Conservation (phyloP, 2,797 vertebrate genomes). For the Chelonia mydas region DNA sequence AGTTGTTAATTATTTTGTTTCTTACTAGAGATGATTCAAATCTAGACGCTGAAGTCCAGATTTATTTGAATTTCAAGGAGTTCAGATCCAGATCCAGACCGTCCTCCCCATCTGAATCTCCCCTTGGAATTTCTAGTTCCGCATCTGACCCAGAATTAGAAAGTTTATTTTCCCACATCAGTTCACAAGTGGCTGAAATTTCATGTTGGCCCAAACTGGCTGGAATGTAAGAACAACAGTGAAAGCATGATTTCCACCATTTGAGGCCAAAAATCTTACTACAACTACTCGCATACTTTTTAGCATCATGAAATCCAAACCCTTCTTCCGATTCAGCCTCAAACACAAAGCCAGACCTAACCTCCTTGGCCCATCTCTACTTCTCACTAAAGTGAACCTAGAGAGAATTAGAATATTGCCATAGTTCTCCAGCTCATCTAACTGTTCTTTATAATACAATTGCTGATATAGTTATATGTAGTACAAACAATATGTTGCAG, state of each 20-base stretch:
- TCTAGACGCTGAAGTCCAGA: not conserved
- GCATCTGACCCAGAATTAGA: fast-evolving
- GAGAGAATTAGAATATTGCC: not conserved
- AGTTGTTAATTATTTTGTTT: not conserved
- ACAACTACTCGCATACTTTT: not conserved
- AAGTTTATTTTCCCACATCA: not conserved
- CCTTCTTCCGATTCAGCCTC: not conserved
- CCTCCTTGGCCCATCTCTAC: not conserved
- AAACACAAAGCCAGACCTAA: not conserved
- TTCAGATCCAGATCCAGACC: not conserved
- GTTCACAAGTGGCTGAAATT: not conserved
- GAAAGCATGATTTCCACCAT: not conserved
- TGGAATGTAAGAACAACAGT: not conserved
- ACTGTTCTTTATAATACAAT: not conserved
- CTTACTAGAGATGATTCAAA: not conserved
- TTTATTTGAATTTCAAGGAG: not conserved
- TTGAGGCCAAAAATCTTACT: not conserved
- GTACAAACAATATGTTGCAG: not conserved
- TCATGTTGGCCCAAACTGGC: not conserved
- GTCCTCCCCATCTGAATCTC: not conserved
- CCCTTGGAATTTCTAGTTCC: not conserved
- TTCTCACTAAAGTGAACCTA: not conserved
- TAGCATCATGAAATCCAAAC: not conserved
- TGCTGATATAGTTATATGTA: not conserved
- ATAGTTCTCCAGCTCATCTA: not conserved